Evolutionary conservation across 1,140 invertebrate genomes (phyloP).

Genomic region (Saccostrea glomerata): DNA sequence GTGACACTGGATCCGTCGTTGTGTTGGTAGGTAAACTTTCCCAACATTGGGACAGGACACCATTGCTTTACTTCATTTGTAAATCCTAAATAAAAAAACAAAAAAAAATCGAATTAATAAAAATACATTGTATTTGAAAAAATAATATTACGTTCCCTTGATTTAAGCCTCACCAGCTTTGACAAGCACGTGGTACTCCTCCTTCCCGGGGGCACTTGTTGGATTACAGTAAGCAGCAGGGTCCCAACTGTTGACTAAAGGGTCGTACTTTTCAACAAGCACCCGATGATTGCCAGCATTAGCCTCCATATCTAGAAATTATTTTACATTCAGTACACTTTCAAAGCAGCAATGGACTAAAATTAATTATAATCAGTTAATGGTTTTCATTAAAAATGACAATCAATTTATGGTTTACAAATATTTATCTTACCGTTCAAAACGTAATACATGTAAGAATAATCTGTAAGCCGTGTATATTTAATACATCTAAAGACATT

Average conservation of each 20-base stretch:
- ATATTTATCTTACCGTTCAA: not conserved
- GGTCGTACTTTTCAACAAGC: conserved; percentile 39
- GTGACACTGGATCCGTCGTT: conserved; percentile 19
- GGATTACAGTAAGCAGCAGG: conserved; percentile 48
- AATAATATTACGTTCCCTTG: not conserved
- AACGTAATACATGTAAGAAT: conserved; percentile 48
- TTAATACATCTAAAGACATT: conserved; percentile 49
- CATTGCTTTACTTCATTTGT: conserved; percentile 41
- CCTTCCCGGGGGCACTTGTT: conserved; percentile 24
- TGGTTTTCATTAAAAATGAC: too few species aligned
- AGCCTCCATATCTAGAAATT: conserved; percentile 42
- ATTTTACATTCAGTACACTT: not conserved
- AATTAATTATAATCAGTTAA: too few species aligned
- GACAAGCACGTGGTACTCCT: conserved; percentile 52
- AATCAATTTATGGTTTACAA: too few species aligned
- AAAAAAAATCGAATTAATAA: not conserved
- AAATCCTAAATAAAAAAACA: conserved; percentile 32
- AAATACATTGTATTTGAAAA: not conserved
- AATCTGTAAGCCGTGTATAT: conserved; percentile 50
- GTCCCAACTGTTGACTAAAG: not conserved
- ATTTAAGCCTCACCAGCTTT: conserved; percentile 45
- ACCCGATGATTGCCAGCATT: conserved; percentile 49
- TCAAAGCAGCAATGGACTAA: too few species aligned
- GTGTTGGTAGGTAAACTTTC: conserved; percentile 39
- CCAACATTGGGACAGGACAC: conserved; percentile 39